A percentile compares a stretch with the other conserved stretches of the same genome.
Evolutionary conservation across 2,888 invertebrate species (phyloP).

Genomic region (Drosophila mettleri): DNA sequence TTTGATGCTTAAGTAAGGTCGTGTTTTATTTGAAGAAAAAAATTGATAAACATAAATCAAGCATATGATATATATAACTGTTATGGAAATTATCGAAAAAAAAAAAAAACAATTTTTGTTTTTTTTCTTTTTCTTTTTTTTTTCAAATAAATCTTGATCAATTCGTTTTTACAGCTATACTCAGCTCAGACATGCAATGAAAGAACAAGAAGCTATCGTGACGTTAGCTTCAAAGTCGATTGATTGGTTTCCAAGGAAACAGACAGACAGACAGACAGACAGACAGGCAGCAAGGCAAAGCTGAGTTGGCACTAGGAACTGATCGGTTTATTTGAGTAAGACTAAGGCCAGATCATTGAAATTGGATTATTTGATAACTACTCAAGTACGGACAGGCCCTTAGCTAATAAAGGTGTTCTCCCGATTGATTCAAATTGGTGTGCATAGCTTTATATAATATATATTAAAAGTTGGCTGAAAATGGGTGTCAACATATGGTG

Average conservation of each 20-base stretch:
- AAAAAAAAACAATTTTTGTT: not conserved
- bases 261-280: not conserved
- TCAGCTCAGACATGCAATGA: not conserved
- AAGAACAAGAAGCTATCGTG: not conserved
- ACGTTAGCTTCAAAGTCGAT: not conserved
- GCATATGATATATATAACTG: too few species aligned
- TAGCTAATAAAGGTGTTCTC: not conserved
- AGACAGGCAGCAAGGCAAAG: too few species aligned
- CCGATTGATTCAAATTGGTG: conserved; percentile 4
- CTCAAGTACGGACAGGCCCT: not conserved
- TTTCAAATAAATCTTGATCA: too few species aligned
- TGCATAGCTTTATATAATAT: conserved; percentile 2
- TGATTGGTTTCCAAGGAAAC: conserved; percentile 4
- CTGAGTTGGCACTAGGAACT: too few species aligned
- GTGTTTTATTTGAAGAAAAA: too few species aligned
- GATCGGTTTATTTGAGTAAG: too few species aligned
- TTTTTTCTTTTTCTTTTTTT: too few species aligned
- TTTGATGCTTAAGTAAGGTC: too few species aligned
- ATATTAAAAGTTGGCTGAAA: conserved; percentile 29
- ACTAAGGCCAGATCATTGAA: not conserved
- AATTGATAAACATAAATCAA: too few species aligned
- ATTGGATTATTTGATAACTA: not conserved
- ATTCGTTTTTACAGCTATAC: conserved; percentile 3
- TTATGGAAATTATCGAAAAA: too few species aligned
- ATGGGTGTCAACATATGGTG: conserved; percentile 73